Percentiles rank a stretch among this genome's conserved stretches.
phyloP scores from a whole-genome alignment of 1,140 invertebrate genomes.

The Drosophila arawakana region DNA sequence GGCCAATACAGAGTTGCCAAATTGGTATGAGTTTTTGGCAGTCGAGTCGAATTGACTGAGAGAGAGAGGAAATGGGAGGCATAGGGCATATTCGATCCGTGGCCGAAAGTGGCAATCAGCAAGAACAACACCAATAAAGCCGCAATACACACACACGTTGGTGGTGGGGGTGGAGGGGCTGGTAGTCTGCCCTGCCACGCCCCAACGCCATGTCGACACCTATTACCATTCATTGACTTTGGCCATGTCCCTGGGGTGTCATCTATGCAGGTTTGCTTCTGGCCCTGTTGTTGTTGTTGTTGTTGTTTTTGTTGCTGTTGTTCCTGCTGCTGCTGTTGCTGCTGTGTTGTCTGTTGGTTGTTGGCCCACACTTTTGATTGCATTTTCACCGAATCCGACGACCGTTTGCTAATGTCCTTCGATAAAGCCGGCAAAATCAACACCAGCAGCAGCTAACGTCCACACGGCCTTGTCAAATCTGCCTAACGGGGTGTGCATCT shows the following conservation, averaged over 20 bases:
- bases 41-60: too few species aligned
- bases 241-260: slow-evolving; percentile 82
- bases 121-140: slow-evolving; percentile 79
- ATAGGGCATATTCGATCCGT: slow-evolving; percentile 64
- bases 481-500: slow-evolving; percentile 15
- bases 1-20: neutral
- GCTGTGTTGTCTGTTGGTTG: slow-evolving; percentile 33
- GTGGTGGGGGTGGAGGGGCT: neutral
- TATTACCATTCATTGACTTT: slow-evolving; percentile 83
- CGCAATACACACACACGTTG: slow-evolving; percentile 40
- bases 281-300: slow-evolving; percentile 53
- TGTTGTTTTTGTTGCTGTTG: slow-evolving; percentile 54
- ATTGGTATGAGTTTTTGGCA: neutral
- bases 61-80: neutral
- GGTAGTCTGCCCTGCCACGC: slow-evolving; percentile 40
- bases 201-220: slow-evolving; percentile 76
- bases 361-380: slow-evolving; percentile 72
- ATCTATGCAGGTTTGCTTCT: slow-evolving; percentile 80
- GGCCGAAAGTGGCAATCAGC: slow-evolving; percentile 78
- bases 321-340: slow-evolving; percentile 2
- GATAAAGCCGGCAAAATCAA: slow-evolving; percentile 81
- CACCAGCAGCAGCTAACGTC: slow-evolving; percentile 52
- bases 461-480: slow-evolving; percentile 51
- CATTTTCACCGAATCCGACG: slow-evolving; percentile 78
- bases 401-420: slow-evolving; percentile 82